Percentiles rank a stretch among this genome's conserved stretches.
Evolutionary conservation across 1,140 invertebrate species (phyloP).

Genomic region (Drosophila rufa): DNA sequence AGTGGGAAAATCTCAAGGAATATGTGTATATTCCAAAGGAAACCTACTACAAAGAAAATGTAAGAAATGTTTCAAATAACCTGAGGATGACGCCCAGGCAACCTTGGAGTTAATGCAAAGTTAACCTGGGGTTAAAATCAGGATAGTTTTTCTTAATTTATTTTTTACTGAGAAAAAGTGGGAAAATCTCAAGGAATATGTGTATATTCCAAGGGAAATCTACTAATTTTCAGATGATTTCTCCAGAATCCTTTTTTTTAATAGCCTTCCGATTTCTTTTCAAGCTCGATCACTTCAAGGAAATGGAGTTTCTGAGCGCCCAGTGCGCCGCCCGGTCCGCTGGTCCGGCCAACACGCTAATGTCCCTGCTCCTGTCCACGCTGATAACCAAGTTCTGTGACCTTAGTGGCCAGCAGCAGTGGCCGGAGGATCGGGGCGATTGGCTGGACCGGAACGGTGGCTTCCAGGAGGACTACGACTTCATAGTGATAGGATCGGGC

Average conservation of each 20-base stretch:
- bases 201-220: not conserved
- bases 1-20: not conserved
- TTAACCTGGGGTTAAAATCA: no score
- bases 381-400: slow-evolving; percentile 87
- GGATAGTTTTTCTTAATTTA: no score
- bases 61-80: not conserved
- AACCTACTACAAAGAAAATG: not conserved
- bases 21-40: no score
- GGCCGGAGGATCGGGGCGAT: slow-evolving; percentile 87
- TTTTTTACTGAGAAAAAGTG: not conserved
- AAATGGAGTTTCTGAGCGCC: slow-evolving; percentile 78
- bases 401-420: slow-evolving; percentile 86
- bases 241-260: not conserved
- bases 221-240: not conserved
- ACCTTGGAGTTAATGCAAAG: no score
- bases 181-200: not conserved
- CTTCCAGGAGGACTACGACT: slow-evolving; percentile 85
- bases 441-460: slow-evolving; percentile 77
- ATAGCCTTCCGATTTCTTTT: not conserved
- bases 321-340: slow-evolving; percentile 80
- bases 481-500: slow-evolving; percentile 87
- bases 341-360: slow-evolving; percentile 85
- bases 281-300: not conserved
- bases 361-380: slow-evolving; percentile 86
- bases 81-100: no score